Conservation (phyloP, 2,888 invertebrate species). For the Stenichneumon culpator region DNA sequence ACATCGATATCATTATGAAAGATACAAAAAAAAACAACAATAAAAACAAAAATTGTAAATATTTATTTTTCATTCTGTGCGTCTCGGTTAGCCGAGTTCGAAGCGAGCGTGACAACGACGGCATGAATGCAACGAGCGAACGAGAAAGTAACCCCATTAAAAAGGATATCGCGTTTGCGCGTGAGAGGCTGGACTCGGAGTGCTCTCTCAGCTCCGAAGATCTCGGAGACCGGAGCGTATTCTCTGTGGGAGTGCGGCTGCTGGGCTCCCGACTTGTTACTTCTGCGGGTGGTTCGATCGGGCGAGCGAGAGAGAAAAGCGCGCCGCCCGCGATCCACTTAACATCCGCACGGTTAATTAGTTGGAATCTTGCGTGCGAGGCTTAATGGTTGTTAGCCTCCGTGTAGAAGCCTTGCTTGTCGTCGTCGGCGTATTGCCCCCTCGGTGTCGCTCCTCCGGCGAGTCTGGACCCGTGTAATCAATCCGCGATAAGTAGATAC, state of each 20-base stretch:
- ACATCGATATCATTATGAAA: not conserved
- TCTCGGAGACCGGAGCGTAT: constrained; percentile 12
- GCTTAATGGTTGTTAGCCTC: constrained; percentile 70
- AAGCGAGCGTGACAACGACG: constrained; percentile 59
- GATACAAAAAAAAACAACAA: not conserved
- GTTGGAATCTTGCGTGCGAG: constrained; percentile 70
- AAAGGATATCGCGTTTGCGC: constrained; percentile 57
- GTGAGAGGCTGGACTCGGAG: constrained; percentile 11
- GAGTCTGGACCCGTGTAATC: constrained; percentile 37
- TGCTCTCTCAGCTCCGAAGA: constrained; percentile 18
- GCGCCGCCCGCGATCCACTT: constrained; percentile 59
- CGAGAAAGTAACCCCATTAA: constrained; percentile 72
- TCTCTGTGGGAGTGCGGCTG: constrained; percentile 27
- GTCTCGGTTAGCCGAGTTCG: not conserved
- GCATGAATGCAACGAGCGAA: constrained; percentile 71
- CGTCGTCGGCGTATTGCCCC: constrained; percentile 17
- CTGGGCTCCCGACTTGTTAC: constrained; percentile 52
- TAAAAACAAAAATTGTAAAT: not conserved
- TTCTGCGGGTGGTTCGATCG: not conserved
- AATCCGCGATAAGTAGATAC: constrained; percentile 57
- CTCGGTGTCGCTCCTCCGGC: constrained; percentile 3
- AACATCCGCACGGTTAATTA: constrained; percentile 74
- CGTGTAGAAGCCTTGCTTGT: constrained; percentile 53
- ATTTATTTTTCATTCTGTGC: not conserved
- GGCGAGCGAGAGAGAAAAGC: constrained; percentile 1